Percentiles rank a stretch among this genome's conserved stretches.
These are phyloP conservation scores for Sycobia sp. DNA, from an alignment of 1,140 invertebrate genomes.

Conservation along the genomic window DNA sequence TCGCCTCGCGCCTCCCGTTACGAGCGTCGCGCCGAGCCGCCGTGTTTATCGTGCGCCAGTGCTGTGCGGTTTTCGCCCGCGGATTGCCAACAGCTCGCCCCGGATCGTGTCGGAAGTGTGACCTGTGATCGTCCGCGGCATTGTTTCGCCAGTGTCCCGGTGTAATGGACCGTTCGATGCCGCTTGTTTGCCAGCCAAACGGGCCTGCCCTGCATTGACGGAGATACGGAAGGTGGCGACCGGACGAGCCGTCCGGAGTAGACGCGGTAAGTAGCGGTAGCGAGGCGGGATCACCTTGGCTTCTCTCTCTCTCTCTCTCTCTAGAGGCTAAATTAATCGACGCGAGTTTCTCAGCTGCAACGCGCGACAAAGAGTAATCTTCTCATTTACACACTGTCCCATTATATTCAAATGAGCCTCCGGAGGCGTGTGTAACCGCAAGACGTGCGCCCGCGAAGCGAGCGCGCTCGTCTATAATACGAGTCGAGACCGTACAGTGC, in stretches of 20 bases:
- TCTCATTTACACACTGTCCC: too few species aligned
- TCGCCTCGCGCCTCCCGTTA: too few species aligned
- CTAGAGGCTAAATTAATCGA: neutral
- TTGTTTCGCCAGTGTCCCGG: neutral
- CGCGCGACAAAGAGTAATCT: too few species aligned
- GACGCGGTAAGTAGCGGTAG: neutral
- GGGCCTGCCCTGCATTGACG: conserved; percentile 47
- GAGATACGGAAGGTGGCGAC: neutral
- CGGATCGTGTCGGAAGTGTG: neutral
- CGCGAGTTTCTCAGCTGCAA: too few species aligned
- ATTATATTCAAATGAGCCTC: too few species aligned
- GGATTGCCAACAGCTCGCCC: neutral
- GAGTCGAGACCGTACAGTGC: too few species aligned
- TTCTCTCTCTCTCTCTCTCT: too few species aligned
- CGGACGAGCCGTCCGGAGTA: neutral
- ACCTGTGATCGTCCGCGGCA: conserved; percentile 1
- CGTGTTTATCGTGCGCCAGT: too few species aligned
- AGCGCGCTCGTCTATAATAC: too few species aligned
- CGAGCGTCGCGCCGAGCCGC: too few species aligned
- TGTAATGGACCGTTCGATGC: conserved; percentile 43
- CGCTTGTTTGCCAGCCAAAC: conserved; percentile 47
- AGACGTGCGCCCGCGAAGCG: too few species aligned
- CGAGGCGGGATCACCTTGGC: neutral
- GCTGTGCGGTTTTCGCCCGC: conserved; percentile 7
- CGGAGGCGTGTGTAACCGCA: too few species aligned